phyloP scores from a whole-genome alignment of 2,888 invertebrate species.

The Myopa testacea region DNA sequence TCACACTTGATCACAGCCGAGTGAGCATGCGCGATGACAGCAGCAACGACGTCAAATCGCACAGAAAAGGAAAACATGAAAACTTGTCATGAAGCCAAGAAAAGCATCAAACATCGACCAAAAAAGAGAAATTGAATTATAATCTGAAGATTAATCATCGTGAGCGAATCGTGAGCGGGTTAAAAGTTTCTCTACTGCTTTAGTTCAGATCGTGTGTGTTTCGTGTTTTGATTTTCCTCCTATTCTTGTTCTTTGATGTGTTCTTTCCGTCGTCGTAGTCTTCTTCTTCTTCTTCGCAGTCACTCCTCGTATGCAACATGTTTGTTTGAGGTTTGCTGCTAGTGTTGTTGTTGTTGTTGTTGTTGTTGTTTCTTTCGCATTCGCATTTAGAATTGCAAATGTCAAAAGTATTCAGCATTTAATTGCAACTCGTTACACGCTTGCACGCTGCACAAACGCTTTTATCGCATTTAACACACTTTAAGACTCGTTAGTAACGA shows the following conservation, averaged over 20 bases:
- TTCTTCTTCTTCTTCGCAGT: neutral
- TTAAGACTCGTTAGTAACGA: conserved; percentile 64
- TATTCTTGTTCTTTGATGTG: neutral
- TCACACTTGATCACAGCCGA: conserved; percentile 1
- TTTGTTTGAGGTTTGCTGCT: neutral
- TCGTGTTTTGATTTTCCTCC: neutral
- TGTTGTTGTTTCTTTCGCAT: neutral
- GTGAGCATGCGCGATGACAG: neutral
- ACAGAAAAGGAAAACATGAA: neutral
- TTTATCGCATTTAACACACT: conserved; percentile 60
- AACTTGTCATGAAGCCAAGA: neutral
- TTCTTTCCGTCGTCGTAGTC: neutral
- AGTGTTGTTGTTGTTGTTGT: neutral
- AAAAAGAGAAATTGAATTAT: neutral
- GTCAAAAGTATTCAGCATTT: neutral
- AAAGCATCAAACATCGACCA: neutral
- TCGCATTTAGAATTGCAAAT: neutral
- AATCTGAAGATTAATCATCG: neutral
- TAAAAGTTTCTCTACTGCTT: neutral
- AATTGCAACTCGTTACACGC: conserved; percentile 10
- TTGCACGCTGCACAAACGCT: conserved; percentile 11
- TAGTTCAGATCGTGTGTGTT: neutral
- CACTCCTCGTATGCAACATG: neutral
- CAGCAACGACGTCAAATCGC: neutral
- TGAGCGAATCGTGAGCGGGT: neutral